Percentiles rank a stretch among this genome's conserved stretches.
phyloP scores from a whole-genome alignment of 2,888 invertebrate species.

The Antitype chi region DNA sequence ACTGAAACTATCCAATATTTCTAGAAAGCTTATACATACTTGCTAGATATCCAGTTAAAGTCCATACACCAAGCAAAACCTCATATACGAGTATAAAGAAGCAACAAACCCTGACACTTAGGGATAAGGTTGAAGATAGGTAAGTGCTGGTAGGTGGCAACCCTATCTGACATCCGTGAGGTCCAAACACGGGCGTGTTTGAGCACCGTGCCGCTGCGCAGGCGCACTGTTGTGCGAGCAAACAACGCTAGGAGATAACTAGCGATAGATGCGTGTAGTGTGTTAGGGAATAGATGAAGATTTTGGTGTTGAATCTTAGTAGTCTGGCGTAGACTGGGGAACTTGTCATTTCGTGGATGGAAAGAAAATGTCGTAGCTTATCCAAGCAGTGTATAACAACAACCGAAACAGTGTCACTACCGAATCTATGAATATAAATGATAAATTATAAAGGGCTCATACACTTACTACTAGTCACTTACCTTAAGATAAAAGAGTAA shows the following conservation, averaged over 20 bases:
- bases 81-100: neutral
- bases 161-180: conserved; percentile 83
- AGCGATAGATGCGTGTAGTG: conserved; percentile 46
- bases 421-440: rapidly evolving
- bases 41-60: neutral
- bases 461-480: too few species aligned
- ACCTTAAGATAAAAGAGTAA: too few species aligned
- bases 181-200: conserved; percentile 79
- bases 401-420: too few species aligned
- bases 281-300: conserved; percentile 19
- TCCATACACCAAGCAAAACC: neutral
- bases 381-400: neutral
- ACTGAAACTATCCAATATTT: neutral
- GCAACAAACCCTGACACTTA: neutral
- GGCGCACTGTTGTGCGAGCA: conserved; percentile 77
- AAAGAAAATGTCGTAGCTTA: neutral
- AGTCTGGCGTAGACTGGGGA: neutral
- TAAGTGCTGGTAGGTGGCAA: conserved; percentile 59
- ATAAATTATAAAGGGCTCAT: neutral
- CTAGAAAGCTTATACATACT: neutral
- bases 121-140: conserved; percentile 34
- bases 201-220: conserved; percentile 74
- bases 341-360: neutral
- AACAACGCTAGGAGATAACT: conserved; percentile 76
- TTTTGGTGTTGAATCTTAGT: conserved; percentile 1